These are phyloP conservation scores for Paramormyrops hopkinsi DNA, from an alignment of 2,797 vertebrate species.

Conservation along the genomic window DNA sequence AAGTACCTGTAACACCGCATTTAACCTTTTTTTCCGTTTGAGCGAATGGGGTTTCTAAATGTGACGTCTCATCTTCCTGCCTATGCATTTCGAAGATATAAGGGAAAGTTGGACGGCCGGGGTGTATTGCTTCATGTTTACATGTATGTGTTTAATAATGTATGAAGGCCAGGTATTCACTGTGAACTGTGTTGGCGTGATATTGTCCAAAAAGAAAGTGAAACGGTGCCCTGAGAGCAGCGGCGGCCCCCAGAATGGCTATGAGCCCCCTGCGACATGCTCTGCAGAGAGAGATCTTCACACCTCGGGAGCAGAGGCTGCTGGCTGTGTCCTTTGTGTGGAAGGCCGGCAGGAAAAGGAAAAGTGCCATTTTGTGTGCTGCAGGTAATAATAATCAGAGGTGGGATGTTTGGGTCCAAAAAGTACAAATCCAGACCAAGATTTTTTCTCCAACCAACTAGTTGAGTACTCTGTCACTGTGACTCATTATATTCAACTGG, in stretches of 20 bases:
- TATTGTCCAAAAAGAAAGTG: background rate
- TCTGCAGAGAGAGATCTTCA: slow-evolving; percentile 37
- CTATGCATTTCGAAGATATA: background rate
- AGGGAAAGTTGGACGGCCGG: background rate
- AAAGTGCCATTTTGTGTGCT: slow-evolving; percentile 41
- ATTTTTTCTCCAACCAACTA: background rate
- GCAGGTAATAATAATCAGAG: slow-evolving; percentile 29
- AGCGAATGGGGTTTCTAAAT: background rate
- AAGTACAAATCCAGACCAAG: background rate
- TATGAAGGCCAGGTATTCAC: background rate
- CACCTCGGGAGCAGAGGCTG: slow-evolving; percentile 32
- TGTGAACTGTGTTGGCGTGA: background rate
- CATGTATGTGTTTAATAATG: background rate
- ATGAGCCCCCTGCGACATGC: slow-evolving; percentile 40
- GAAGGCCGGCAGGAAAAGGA: slow-evolving; percentile 44
- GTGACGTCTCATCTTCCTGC: background rate
- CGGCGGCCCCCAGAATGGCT: background rate
- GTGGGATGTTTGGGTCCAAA: background rate
- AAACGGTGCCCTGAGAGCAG: background rate
- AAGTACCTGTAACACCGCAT: background rate
- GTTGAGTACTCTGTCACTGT: background rate
- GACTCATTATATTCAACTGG: background rate
- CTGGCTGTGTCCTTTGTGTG: slow-evolving; percentile 37
- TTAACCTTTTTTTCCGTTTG: background rate
- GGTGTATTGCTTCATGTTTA: background rate